Evolutionary conservation across 2,888 invertebrate genomes (phyloP), one percentile per base, ranked within the genome.

Genomic region (Serrognathus titanus): DNA sequence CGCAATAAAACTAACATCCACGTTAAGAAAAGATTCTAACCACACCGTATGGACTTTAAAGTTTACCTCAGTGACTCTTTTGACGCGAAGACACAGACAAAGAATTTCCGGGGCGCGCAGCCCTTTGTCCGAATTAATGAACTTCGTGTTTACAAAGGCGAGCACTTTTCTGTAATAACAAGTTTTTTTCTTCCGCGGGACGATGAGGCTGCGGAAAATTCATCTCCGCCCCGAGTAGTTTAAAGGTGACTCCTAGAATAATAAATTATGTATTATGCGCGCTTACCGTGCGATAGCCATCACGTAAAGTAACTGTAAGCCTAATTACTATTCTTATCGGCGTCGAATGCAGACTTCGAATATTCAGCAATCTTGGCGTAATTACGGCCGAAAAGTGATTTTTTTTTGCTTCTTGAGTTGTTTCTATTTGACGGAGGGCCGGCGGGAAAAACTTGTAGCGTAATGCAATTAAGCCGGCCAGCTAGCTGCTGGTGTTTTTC

Each of bases 321-420:
- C 11, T 12, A 12, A 40, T 40, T 40, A 9, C 9, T 40, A 40
- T 40, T 40, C 40, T 40, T 40, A 40, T 40, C 40, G 11, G 7
- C 24, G 24, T 31, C 4, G 24, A 31, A 6, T 31, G 6, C 24
- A 31, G 24, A 31, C 24, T 31, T 31, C 6, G 24, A 31, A 31
- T 31, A 31, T 31, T 31, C 24, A 31, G 24, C 24, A 6, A 31
- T 31, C 4, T 31, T 31, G 24, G 6, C 6, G 24, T 31, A 31
- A 31, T 31, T 31, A 47, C 37, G 38, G 47, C 48, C 48, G 47
- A 12, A 47, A 39, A 53, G 36, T 39, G 40, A 35, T 39, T 46
- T 52, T 46, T 31, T 31, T 3, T 24, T 47, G 45, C 47, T 9
- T 47, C n/a, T 47, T 31, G 13, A 5, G 24, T 7, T 31, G 1